A percentile compares a stretch with the other conserved stretches of the same genome.
Evolutionary conservation across 2,888 invertebrate genomes (phyloP).

Genomic region (Apamea anceps): DNA sequence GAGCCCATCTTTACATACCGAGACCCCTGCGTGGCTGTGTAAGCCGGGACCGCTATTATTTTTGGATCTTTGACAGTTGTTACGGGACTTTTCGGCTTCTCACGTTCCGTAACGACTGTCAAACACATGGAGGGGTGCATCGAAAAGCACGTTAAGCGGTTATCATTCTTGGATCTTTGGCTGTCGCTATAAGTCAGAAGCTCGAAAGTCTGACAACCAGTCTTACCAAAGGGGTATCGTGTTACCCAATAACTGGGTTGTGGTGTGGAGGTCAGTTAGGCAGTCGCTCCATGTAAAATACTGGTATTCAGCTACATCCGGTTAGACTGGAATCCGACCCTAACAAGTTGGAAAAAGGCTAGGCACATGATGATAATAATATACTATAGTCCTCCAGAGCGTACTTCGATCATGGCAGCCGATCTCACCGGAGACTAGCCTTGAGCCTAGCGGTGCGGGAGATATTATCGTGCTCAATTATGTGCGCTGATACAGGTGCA

Average conservation of each 20-base stretch:
- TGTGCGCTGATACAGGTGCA: not conserved
- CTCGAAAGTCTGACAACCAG: not conserved
- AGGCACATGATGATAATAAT: not conserved
- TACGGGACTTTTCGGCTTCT: not conserved
- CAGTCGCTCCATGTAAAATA: not conserved
- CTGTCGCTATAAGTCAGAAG: not conserved
- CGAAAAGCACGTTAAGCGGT: not conserved
- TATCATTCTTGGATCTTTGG: not conserved
- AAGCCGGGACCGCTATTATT: not conserved
- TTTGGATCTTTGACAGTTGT: not conserved
- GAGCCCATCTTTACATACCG: not conserved
- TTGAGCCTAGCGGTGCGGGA: not conserved
- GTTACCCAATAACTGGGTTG: not conserved
- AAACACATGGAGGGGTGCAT: not conserved
- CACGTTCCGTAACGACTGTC: not conserved
- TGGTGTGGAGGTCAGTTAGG: not conserved
- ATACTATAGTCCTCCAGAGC: too few species aligned
- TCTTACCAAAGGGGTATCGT: not conserved
- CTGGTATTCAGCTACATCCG: not conserved
- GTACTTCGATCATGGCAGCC: not conserved
- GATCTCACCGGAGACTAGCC: not conserved
- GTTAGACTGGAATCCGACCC: not conserved
- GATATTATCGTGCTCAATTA: not conserved
- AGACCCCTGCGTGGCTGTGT: not conserved
- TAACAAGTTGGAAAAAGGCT: not conserved